Conservation (phyloP, 2,888 invertebrate genomes). For the Phalera bucephala region DNA sequence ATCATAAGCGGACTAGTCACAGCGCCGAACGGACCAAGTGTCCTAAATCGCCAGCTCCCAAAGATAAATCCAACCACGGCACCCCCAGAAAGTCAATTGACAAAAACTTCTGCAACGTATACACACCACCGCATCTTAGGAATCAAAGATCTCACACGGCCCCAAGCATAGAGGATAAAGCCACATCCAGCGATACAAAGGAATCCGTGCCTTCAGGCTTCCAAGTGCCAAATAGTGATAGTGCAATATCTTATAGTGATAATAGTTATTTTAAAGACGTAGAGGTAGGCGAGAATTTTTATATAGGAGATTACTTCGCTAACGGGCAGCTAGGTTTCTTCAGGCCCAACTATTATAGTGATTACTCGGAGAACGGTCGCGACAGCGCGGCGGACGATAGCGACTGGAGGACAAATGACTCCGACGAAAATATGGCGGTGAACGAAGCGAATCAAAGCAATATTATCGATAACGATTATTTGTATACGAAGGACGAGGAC, state of each 20-base stretch:
- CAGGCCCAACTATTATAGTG: conserved; percentile 64
- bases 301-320: conserved; percentile 79
- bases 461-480: conserved; percentile 78
- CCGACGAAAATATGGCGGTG: conserved; percentile 65
- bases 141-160: conserved; percentile 65
- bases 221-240: conserved; percentile 81
- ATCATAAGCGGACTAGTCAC: conserved; percentile 46
- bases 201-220: conserved; percentile 71
- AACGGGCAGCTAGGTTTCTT: conserved; percentile 76
- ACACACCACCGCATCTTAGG: conserved; percentile 77
- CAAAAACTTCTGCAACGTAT: conserved; percentile 77
- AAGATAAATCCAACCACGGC: conserved; percentile 61
- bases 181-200: conserved; percentile 52
- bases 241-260: conserved; percentile 77
- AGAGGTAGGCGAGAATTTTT: conserved; percentile 73
- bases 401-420: conserved; percentile 64
- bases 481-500: conserved; percentile 78
- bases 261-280: conserved; percentile 70
- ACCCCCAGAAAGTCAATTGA: conserved; percentile 67
- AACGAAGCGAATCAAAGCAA: conserved; percentile 63
- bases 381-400: conserved; percentile 39
- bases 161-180: conserved; percentile 49
- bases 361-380: conserved; percentile 47
- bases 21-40: conserved; percentile 51
- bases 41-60: conserved; percentile 63